Evolutionary conservation across 2,888 invertebrate species (phyloP), one percentile per base, ranked within the genome.

Genomic region (Dasysyrphus albostriatus): DNA sequence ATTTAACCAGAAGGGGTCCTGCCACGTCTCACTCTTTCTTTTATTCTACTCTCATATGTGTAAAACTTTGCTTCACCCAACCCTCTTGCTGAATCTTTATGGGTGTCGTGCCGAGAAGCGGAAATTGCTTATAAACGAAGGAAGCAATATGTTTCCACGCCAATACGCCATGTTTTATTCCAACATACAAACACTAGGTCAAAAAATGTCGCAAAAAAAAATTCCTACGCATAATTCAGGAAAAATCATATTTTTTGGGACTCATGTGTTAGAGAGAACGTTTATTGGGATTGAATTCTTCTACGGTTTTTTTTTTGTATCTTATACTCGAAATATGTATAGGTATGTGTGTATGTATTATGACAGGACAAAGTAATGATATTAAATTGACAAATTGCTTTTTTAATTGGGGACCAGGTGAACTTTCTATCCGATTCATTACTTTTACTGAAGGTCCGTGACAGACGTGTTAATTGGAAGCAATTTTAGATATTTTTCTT

Each of bases 41-140:
- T 29, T 42, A 51, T 39, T 39, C 63, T 49, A 32, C 14, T 51
- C 54, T 51, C 54, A 51, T 70, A 59, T 69, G 69, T 65, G 54
- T 39, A 58, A 12, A 61, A 73, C 59, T 73, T 47, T 76, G 42
- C 9, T 29, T 73, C 67, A 70, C 10, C 24, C 9, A 24, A 24
- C 24, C 24, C 24, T 24, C 19, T 59, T 56, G 16, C 37, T 29
- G 34, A 37, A 65, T 63, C 69, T 87, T 87, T 75, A 85, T 82
- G 82, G 75, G 70, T 65, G 83, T 83, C 87, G 83, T 87, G 87
- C 72, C 83, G 87, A 83, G 83, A 74, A 87, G 56, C 87, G 87
- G 87, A 87, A 87, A 87, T 87, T 87, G 78, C 87, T 87, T 87
- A 87, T 87, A 87, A 87, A 75, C 87, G 87, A 87, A 87, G 83